These are phyloP conservation scores for Amiota minor DNA, from an alignment of 2,888 invertebrate genomes.

Conservation along the genomic window DNA sequence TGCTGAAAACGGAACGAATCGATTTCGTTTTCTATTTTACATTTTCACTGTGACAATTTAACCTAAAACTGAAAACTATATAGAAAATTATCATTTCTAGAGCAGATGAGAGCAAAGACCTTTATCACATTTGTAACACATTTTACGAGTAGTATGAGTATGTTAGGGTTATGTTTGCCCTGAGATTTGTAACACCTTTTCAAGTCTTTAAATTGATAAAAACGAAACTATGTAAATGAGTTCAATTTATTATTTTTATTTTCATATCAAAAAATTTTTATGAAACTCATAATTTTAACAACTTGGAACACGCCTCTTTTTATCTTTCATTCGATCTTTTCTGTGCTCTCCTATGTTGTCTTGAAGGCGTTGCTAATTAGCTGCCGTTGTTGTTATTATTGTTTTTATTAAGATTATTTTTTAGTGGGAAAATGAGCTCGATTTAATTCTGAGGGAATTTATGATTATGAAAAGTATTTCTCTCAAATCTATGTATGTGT, in stretches of 20 bases:
- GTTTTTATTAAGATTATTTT: too few relatives aligned
- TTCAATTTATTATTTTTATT: background rate
- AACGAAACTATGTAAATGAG: background rate
- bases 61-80: constrained; percentile 3
- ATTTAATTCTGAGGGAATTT: constrained; percentile 65
- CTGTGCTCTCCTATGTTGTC: background rate
- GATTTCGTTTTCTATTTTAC: background rate
- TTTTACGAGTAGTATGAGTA: too few relatives aligned
- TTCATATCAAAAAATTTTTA: background rate
- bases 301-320: background rate
- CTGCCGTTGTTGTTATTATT: constrained; percentile 23
- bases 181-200: background rate
- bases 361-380: constrained; percentile 67
- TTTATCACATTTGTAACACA: constrained; percentile 5
- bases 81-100: too few relatives aligned
- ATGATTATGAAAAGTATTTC: constrained; percentile 45
- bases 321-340: background rate
- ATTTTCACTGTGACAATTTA: constrained; percentile 14
- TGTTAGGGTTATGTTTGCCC: background rate
- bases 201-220: background rate
- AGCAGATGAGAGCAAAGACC: background rate
- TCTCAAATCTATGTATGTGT: background rate
- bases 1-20: constrained; percentile 11
- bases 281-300: too few relatives aligned
- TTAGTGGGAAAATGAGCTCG: constrained; percentile 59